Evolutionary conservation across 2,113 vertebrate genomes (phyloP), one percentile per base, ranked within the genome.

Genomic region (Acrocephalus kingi): DNA sequence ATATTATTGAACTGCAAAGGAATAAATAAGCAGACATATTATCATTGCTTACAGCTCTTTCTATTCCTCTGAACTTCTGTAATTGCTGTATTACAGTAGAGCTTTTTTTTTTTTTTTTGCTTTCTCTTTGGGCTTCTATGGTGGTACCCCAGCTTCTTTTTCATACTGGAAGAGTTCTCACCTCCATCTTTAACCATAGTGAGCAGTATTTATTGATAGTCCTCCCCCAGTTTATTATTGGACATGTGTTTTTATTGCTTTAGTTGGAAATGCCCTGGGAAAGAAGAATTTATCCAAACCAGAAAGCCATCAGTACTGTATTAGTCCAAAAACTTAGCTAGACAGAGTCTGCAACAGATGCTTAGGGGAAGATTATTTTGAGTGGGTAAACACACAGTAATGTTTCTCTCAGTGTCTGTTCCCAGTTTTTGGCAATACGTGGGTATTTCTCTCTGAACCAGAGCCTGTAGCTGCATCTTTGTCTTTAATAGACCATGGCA

Each of bases 371-470:
- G 79, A 67, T 84, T 89, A 84, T 90, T 97, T 86, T 77, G 63
- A 90, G 83, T 84, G 88, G 31, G 43, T 90, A 90, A 94, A 84
- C 67, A 84, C 13, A 39, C 51, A 84, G 39, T 39, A 83, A 86
- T 71, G 63, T 80, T 93, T 76, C 39, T 43, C 33, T 81, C 86
- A n/a, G 64, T 0, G 1, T 90, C 76, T 88, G 48, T 67, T 90
- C 56, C 43, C 30, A 43, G 41, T 74, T 92, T 86, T 72, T 97
- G 89, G 89, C 95, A 92, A 30, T 90, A 94, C 56, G 85, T 93
- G 79, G 76, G 16, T 88, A 33, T 81, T 95, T 87, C n/a, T 77
- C 56, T 95, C 69, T 93, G 76, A 93, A 90, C 20, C 19, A 48
- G 35, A 56, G 89, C 86, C 79, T 92, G 86, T 69, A 93, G 83